A percentile compares a stretch with the other conserved stretches of the same genome.
phyloP scores from a whole-genome alignment of 2,113 vertebrate species.

The Raja brachyura region DNA sequence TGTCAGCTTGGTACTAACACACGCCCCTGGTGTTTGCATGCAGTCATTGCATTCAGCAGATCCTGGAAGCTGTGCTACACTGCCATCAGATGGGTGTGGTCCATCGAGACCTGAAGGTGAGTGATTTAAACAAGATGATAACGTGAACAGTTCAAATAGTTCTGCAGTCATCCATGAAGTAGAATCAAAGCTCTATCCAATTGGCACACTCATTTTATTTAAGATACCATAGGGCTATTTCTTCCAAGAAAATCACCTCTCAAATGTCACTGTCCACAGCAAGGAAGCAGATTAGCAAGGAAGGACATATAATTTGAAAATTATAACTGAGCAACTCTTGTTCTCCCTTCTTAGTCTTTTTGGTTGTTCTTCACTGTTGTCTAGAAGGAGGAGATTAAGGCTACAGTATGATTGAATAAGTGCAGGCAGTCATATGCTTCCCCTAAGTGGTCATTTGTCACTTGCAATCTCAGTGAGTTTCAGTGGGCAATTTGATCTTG shows the following conservation, averaged over 20 bases:
- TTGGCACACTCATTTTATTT: neutral
- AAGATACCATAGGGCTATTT: neutral
- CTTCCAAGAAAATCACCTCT: neutral
- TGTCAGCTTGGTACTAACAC: slow-evolving; percentile 77
- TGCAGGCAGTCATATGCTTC: neutral
- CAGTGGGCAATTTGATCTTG: neutral
- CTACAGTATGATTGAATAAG: neutral
- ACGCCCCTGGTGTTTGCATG: slow-evolving; percentile 90
- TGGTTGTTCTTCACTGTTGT: neutral
- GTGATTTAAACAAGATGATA: slow-evolving; percentile 49
- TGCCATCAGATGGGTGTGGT: slow-evolving; percentile 98
- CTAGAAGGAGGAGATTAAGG: neutral
- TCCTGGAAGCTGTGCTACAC: slow-evolving; percentile 94
- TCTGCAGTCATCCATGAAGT: slow-evolving; percentile 22
- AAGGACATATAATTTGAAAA: neutral
- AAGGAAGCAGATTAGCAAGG: neutral
- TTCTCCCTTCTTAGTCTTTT: neutral
- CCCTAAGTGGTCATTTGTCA: neutral
- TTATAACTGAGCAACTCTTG: neutral
- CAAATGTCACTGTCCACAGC: neutral
- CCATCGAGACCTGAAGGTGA: slow-evolving; percentile 96
- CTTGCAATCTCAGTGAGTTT: neutral
- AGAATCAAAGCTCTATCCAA: neutral
- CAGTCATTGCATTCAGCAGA: slow-evolving; percentile 99
- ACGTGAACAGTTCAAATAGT: neutral